Evolutionary conservation across 2,888 invertebrate species (phyloP).

Genomic region (Zhuqinia jingwanae): DNA sequence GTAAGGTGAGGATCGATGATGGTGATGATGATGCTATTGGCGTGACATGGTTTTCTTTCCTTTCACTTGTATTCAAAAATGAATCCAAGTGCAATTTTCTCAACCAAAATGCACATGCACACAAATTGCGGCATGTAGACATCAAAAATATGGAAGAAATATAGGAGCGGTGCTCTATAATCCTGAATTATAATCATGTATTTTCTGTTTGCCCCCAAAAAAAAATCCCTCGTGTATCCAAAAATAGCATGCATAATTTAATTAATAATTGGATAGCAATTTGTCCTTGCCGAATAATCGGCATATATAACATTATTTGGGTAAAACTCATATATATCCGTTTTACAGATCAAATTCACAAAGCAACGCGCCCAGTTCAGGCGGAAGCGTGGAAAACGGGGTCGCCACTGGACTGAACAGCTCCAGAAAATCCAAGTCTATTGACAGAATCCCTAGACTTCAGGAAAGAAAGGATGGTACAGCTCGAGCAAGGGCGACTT

Average conservation of each 20-base stretch:
- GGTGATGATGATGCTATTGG: constrained; percentile 22
- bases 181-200: constrained; percentile 37
- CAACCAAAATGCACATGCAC: no score
- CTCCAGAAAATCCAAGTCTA: constrained; percentile 76
- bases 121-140: no score
- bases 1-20: neutral
- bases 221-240: neutral
- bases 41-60: constrained; percentile 64
- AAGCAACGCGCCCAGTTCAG: constrained; percentile 77
- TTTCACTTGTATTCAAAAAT: constrained; percentile 12
- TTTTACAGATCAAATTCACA: constrained; percentile 78
- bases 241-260: no score
- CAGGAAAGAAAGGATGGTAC: constrained; percentile 73
- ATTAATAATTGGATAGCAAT: no score
- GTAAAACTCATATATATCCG: no score
- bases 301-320: no score
- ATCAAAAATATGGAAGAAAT: constrained; percentile 20
- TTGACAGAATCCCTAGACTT: constrained; percentile 77
- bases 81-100: neutral
- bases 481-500: constrained; percentile 76
- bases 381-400: constrained; percentile 74
- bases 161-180: constrained; percentile 44
- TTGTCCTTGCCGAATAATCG: no score
- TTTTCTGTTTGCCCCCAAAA: neutral
- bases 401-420: constrained; percentile 57